phyloP scores from a whole-genome alignment of 2,113 vertebrate species.

The Mormyrus lacerda region DNA sequence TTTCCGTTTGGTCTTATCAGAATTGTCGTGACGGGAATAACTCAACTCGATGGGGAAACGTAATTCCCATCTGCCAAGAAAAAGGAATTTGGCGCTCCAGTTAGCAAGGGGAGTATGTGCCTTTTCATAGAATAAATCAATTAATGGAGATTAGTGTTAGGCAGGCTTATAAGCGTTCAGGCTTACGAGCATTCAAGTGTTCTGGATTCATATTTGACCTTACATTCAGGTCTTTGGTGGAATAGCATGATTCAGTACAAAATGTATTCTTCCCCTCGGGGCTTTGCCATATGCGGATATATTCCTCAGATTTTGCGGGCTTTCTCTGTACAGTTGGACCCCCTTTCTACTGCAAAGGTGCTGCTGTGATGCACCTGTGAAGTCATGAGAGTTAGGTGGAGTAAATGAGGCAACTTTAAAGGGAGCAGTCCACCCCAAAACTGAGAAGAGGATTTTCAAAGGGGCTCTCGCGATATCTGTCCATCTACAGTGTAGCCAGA shows the following conservation, averaged over 20 bases:
- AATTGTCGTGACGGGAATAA: background rate
- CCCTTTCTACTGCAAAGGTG: too few species aligned
- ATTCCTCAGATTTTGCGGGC: background rate
- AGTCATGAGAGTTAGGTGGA: too few species aligned
- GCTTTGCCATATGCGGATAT: background rate
- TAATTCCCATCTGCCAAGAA: constrained; percentile 14
- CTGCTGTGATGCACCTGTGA: too few species aligned
- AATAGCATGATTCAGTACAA: background rate
- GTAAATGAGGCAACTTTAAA: too few species aligned
- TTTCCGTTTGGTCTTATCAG: background rate
- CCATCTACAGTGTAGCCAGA: too few species aligned
- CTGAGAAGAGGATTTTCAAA: too few species aligned
- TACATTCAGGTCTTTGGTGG: background rate
- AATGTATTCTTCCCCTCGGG: background rate
- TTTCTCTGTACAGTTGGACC: background rate
- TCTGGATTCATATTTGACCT: background rate
- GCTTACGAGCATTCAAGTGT: background rate
- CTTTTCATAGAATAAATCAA: constrained; percentile 21
- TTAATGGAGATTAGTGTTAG: constrained; percentile 22
- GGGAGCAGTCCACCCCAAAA: too few species aligned
- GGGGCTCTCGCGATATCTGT: too few species aligned
- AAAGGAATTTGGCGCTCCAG: background rate
- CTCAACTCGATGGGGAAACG: background rate
- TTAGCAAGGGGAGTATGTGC: background rate
- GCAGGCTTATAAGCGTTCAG: background rate